phyloP scores from a whole-genome alignment of 2,113 vertebrate species.

The Alectura lathami region DNA sequence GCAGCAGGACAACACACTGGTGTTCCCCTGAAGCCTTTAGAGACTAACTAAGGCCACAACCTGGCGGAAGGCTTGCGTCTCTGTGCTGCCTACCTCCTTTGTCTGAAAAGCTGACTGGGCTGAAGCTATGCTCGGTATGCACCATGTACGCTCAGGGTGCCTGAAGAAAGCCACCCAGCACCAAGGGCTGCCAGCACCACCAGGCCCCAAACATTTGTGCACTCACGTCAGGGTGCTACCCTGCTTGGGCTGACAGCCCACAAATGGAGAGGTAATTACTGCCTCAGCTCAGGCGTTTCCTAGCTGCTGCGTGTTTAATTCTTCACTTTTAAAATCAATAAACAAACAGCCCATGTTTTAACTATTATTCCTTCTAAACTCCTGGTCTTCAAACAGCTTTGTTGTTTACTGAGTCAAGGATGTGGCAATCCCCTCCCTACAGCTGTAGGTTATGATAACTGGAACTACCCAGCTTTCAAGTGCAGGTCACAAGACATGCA shows the following conservation, averaged over 20 bases:
- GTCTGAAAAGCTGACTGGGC: not conserved
- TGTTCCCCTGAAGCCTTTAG: not conserved
- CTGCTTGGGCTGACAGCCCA: fast-evolving
- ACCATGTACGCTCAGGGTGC: not conserved
- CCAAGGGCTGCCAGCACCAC: not conserved
- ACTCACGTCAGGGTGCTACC: fast-evolving
- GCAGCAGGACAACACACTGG: not conserved
- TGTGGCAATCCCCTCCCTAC: slow-evolving; percentile 35
- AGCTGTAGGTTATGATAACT: slow-evolving; percentile 37
- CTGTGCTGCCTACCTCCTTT: not conserved
- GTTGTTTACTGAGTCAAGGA: not conserved
- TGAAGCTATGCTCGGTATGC: not conserved
- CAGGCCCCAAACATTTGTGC: not conserved
- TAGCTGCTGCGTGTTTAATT: not conserved
- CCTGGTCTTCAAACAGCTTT: slow-evolving; percentile 14
- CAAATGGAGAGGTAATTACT: not conserved
- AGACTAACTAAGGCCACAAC: not conserved
- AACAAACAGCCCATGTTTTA: slow-evolving; percentile 11
- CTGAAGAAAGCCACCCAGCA: not conserved
- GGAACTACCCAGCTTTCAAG: slow-evolving; percentile 42
- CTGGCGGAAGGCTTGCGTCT: not conserved
- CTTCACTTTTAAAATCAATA: slow-evolving; percentile 10
- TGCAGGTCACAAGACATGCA: slow-evolving; percentile 1
- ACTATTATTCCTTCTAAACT: not conserved
- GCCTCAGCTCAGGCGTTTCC: not conserved